phyloP scores from a whole-genome alignment of 1,140 invertebrate species.

The Pomacea maculata region DNA sequence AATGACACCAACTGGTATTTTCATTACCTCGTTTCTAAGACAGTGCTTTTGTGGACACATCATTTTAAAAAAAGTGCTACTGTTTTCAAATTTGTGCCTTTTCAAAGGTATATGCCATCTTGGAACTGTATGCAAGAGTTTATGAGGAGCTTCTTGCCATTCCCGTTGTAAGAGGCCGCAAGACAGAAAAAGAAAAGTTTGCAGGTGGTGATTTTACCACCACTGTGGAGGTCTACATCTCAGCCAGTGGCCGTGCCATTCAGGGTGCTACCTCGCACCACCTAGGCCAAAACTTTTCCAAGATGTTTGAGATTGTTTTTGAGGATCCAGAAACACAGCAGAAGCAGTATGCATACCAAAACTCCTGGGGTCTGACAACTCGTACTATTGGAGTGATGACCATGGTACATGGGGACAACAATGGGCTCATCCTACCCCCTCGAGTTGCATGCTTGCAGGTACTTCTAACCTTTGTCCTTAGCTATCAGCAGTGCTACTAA shows the following conservation, averaged over 20 bases:
- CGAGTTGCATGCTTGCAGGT: conserved; percentile 83
- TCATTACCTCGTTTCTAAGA: neutral
- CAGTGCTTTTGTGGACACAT: too few species aligned
- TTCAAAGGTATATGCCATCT: conserved; percentile 54
- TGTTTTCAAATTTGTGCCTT: neutral
- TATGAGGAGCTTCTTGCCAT: conserved; percentile 95
- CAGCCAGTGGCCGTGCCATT: conserved; percentile 92
- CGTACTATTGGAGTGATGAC: conserved; percentile 95
- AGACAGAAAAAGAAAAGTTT: conserved; percentile 99
- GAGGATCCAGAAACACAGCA: conserved; percentile 94
- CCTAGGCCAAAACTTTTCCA: conserved; percentile 97
- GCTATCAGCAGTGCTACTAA: conserved; percentile 75
- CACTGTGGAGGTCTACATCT: conserved; percentile 95
- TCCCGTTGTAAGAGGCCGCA: conserved; percentile 93
- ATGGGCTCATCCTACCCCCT: conserved; percentile 95
- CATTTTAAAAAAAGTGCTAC: too few species aligned
- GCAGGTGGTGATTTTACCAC: conserved; percentile 98
- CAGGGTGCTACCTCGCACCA: conserved; percentile 99
- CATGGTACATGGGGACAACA: conserved; percentile 97
- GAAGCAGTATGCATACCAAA: conserved; percentile 88
- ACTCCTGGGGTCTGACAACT: conserved; percentile 98
- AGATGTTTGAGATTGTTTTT: conserved; percentile 98
- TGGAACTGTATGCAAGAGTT: conserved; percentile 67
- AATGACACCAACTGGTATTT: too few species aligned
- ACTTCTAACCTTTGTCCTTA: conserved; percentile 76